Percentiles rank a stretch among this genome's conserved stretches.
Evolutionary conservation across 2,888 invertebrate species (phyloP).

Genomic region (Trichopoda pennipes): DNA sequence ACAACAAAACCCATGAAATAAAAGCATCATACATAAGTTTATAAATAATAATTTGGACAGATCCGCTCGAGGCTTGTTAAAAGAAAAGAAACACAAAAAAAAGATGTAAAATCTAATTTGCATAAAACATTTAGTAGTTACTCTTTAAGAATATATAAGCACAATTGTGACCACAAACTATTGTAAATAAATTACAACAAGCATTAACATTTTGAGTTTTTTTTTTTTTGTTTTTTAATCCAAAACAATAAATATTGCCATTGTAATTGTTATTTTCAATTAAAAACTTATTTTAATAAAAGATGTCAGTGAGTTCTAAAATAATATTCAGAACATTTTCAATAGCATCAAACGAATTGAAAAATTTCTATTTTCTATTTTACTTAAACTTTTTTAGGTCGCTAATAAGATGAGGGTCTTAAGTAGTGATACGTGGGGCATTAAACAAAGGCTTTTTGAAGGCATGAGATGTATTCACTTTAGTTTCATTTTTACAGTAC

Average conservation of each 20-base stretch:
- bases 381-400: too few relatives aligned
- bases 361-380: too few relatives aligned
- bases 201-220: background rate
- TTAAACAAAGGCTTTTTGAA: too few relatives aligned
- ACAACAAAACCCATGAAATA: conserved; percentile 12
- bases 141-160: background rate
- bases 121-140: conserved; percentile 37
- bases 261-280: background rate
- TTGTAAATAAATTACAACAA: conserved; percentile 5
- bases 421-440: too few relatives aligned
- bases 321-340: too few relatives aligned
- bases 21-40: conserved; percentile 30
- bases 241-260: background rate
- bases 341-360: too few relatives aligned
- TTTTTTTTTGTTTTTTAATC: too few relatives aligned
- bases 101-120: conserved; percentile 44
- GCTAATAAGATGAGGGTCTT: too few relatives aligned
- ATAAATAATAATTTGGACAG: conserved; percentile 42
- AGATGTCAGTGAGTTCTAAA: too few relatives aligned
- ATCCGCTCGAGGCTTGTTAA: conserved; percentile 15
- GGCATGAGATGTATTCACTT: too few relatives aligned
- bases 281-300: background rate
- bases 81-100: background rate
- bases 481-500: too few relatives aligned
- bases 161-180: conserved; percentile 14